These are phyloP conservation scores for Notamacropus eugenii DNA, from an alignment of 2,797 vertebrate species.

Conservation along the genomic window DNA sequence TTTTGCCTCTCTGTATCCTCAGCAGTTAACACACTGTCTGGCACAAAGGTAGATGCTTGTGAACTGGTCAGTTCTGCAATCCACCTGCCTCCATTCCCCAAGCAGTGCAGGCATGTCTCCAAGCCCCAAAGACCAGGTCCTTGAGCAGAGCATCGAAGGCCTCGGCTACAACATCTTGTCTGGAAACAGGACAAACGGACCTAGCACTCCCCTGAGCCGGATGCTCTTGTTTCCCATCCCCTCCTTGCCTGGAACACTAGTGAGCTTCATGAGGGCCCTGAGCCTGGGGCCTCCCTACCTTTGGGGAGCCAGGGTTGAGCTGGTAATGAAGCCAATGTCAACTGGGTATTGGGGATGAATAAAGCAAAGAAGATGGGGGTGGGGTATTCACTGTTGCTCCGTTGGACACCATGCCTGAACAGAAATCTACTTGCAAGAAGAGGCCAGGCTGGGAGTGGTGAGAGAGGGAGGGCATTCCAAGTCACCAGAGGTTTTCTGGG, in stretches of 20 bases:
- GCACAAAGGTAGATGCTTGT: background rate
- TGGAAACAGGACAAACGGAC: background rate
- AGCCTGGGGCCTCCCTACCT: background rate
- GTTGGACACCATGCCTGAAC: background rate
- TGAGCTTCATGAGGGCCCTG: background rate
- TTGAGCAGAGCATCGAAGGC: background rate
- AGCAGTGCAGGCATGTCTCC: background rate
- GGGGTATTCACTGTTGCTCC: background rate
- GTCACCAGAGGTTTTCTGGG: background rate
- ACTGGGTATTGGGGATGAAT: background rate
- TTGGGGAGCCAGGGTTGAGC: background rate
- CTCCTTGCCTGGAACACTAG: background rate
- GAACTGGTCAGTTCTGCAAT: background rate
- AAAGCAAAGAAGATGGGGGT: background rate
- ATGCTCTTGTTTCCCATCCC: background rate
- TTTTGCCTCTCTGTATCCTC: background rate
- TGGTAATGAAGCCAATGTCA: background rate
- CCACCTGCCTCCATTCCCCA: background rate
- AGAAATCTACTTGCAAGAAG: background rate
- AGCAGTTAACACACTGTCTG: background rate
- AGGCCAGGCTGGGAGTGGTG: background rate
- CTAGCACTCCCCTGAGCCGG: background rate
- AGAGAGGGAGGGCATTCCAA: background rate
- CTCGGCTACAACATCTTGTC: background rate
- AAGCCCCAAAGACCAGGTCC: background rate